Conservation (phyloP, 1,140 invertebrate genomes). For the Ostrea denselamellosa region DNA sequence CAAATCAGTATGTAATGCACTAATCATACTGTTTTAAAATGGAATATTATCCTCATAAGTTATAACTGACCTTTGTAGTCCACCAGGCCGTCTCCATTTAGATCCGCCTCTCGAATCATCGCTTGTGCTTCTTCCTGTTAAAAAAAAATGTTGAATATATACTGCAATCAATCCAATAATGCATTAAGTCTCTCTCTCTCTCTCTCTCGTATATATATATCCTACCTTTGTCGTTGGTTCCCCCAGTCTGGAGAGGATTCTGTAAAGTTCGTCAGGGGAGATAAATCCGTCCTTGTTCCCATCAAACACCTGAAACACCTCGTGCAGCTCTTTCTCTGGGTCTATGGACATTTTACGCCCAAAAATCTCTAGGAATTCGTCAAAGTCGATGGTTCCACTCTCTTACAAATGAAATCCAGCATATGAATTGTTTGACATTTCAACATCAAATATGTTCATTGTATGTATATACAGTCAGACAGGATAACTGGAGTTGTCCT, state of each 20-base stretch:
- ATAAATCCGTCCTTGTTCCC: constrained; percentile 95
- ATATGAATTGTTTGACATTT: too few species aligned
- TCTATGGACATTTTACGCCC: constrained; percentile 99
- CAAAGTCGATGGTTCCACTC: constrained; percentile 99
- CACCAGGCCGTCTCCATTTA: constrained; percentile 98
- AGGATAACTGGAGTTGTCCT: too few species aligned
- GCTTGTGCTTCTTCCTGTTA: constrained; percentile 91
- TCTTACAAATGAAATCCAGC: constrained; percentile 84
- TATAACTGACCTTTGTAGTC: constrained; percentile 91
- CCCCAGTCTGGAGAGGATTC: constrained; percentile 69
- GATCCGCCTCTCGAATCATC: constrained; percentile 99
- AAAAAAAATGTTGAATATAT: too few species aligned
- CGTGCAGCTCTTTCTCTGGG: constrained; percentile 98
- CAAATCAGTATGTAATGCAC: neutral
- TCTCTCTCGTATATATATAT: too few species aligned
- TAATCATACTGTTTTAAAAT: too few species aligned
- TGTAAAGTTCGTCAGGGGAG: constrained; percentile 69
- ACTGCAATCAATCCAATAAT: too few species aligned
- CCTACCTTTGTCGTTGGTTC: constrained; percentile 71
- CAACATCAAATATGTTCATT: too few species aligned
- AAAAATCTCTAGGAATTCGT: constrained; percentile 99
- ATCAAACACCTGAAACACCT: constrained; percentile 99
- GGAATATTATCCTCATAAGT: too few species aligned
- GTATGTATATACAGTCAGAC: too few species aligned
- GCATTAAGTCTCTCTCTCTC: too few species aligned